These are phyloP conservation scores for Lordiphosa andalusiaca DNA, from an alignment of 2,888 invertebrate genomes.

Conservation along the genomic window DNA sequence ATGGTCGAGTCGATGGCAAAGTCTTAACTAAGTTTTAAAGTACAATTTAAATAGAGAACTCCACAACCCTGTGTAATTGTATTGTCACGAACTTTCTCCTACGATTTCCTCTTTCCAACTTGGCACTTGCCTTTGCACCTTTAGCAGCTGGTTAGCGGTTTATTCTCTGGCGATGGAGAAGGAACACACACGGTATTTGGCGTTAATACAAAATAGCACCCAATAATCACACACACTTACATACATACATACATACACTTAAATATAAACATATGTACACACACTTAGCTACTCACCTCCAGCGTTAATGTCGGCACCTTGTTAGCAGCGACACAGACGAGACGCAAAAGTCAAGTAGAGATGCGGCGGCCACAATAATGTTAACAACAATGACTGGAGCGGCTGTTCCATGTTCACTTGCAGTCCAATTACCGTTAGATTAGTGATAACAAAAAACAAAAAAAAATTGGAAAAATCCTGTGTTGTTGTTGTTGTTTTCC, in stretches of 20 bases:
- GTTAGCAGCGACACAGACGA: constrained; percentile 11
- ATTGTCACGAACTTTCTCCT: constrained; percentile 1
- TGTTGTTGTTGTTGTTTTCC: no score
- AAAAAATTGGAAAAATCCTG: constrained; percentile 12
- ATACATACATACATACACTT: no score
- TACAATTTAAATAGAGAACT: no score
- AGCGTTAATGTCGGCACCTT: constrained; percentile 7
- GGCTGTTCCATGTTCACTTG: constrained; percentile 5
- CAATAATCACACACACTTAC: constrained; percentile 20
- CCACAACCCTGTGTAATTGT: no score
- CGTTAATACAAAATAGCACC: constrained; percentile 28
- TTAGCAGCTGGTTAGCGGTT: constrained; percentile 59
- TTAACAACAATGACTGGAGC: neutral
- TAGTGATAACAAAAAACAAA: constrained; percentile 18
- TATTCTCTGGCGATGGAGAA: constrained; percentile 18
- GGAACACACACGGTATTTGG: constrained; percentile 23
- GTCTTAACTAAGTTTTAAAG: no score
- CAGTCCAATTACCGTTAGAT: constrained; percentile 5
- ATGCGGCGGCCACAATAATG: constrained; percentile 1
- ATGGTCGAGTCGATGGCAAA: no score
- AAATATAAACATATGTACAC: constrained; percentile 6
- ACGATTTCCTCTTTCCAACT: constrained; percentile 9
- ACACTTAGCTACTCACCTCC: constrained; percentile 5
- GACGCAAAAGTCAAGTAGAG: constrained; percentile 3
- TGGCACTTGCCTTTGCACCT: constrained; percentile 26